Evolutionary conservation across 2,113 vertebrate genomes (phyloP), one percentile per base, ranked within the genome.

Genomic region (Thalassarche chlororhynchos): DNA sequence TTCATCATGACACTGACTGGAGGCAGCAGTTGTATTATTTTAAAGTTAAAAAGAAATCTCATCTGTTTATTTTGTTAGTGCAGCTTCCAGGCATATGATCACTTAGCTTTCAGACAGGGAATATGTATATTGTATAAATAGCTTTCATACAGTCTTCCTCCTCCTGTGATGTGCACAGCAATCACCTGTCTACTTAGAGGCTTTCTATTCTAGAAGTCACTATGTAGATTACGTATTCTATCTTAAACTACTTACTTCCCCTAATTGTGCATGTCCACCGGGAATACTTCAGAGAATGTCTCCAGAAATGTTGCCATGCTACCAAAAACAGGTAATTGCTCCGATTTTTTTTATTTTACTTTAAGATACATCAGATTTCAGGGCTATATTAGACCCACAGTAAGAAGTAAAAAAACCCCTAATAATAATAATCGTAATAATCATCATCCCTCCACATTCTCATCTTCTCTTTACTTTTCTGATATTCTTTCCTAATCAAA

Each of bases 71-170:
- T 96, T 92, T 94, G 55, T 68, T 92, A 94, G 78, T 60, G 86
- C 88, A 87, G 92, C 95, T 96, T 71, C 92, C 60, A 86, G 95
- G 94, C 90, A 95, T 44, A 80, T 21, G 58, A 82, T 96, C 78
- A 94, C 82, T 93, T 91, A 94, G 85, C 96, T 94, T 96, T 94
- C 89, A 93, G 79, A 86, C 75, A 88, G 26, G 26, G 46, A 96
- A 90, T 96, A 91, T 80, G 89, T 94, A 96, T 96, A 96, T 87
- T 91, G 75, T 60, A 95, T 90, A 90, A 96, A 93, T 47, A 95
- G 85, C 87, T 95, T 93, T 91, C 71, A 85, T 44, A 72, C 4
- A 90, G 82, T 42, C 62, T 60, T 91, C 84, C 38, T 77, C 55
- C 68, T 92, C 47, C 60, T 91, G 78, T 62, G 71, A 96, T 77